A percentile compares a stretch with the other conserved stretches of the same genome.
Evolutionary conservation across 1,140 invertebrate genomes (phyloP).

Genomic region (Heliothis virescens): DNA sequence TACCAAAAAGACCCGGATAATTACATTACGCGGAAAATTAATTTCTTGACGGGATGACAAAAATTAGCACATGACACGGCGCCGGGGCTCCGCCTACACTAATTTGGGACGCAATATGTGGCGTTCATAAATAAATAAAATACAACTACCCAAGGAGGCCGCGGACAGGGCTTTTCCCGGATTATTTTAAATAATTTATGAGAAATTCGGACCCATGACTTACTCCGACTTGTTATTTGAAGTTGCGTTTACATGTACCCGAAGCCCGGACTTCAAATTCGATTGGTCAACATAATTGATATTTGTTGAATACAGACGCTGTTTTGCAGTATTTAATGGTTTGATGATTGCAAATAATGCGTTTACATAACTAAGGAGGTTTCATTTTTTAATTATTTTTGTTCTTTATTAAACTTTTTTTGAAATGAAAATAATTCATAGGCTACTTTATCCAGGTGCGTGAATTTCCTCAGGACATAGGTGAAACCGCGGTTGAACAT

Average conservation of each 20-base stretch:
- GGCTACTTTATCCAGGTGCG: too few species aligned
- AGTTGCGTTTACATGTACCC: conserved; percentile 14
- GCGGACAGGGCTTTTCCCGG: conserved; percentile 78
- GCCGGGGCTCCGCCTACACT: conserved; percentile 55
- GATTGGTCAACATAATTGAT: conserved; percentile 43
- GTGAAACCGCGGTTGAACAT: too few species aligned
- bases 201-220: conserved; percentile 76
- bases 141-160: conserved; percentile 48
- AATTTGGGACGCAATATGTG: conserved; percentile 74
- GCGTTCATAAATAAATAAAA: conserved; percentile 44
- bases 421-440: too few species aligned
- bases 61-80: conserved; percentile 24
- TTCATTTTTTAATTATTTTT: conserved; percentile 7
- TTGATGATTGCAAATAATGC: conserved; percentile 15
- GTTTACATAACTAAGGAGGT: too few species aligned
- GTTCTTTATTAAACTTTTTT: not conserved
- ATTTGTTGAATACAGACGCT: conserved; percentile 25
- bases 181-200: conserved; percentile 85
- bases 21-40: conserved; percentile 30
- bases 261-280: conserved; percentile 31
- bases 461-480: too few species aligned
- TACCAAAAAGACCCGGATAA: not conserved
- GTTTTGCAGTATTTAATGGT: conserved; percentile 23
- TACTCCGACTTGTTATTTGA: conserved; percentile 66
- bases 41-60: conserved; percentile 29